These are phyloP conservation scores for Lepidocyrtinus sp. DNA, from an alignment of 2,888 invertebrate species.

Conservation along the genomic window DNA sequence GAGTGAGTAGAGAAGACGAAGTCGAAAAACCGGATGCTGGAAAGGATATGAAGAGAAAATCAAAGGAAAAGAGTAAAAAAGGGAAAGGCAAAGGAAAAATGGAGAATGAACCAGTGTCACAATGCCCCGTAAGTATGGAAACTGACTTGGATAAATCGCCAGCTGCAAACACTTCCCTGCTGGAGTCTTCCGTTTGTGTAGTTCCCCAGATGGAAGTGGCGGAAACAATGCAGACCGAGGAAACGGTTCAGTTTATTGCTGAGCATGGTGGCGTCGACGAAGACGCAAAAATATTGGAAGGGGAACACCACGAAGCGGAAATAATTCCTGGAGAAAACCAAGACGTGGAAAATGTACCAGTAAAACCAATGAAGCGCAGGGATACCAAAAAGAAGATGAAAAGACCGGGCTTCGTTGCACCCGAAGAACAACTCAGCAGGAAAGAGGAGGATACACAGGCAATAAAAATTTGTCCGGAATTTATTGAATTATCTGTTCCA, in stretches of 20 bases:
- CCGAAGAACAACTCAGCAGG: constrained; percentile 1
- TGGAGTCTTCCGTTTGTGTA: constrained; percentile 17
- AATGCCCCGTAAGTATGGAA: background rate
- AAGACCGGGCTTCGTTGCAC: constrained; percentile 51
- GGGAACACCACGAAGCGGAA: background rate
- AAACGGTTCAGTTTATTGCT: constrained; percentile 25
- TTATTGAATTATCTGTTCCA: constrained; percentile 36
- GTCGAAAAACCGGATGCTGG: background rate
- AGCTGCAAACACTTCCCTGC: background rate
- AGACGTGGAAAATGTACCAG: constrained; percentile 1
- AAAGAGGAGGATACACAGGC: background rate
- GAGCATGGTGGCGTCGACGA: background rate
- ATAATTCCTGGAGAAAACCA: background rate
- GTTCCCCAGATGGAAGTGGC: constrained; percentile 29
- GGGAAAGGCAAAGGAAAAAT: background rate
- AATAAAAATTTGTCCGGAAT: background rate
- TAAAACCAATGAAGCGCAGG: constrained; percentile 52
- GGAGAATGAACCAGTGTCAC: background rate
- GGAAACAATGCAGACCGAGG: constrained; percentile 37
- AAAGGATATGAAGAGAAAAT: background rate
- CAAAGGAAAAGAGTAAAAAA: background rate
- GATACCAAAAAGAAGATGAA: constrained; percentile 61
- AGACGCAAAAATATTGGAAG: background rate
- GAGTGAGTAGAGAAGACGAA: background rate
- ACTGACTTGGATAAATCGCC: background rate